These are phyloP conservation scores for Andrena bucephala DNA, from an alignment of 2,888 invertebrate genomes.

Conservation along the genomic window DNA sequence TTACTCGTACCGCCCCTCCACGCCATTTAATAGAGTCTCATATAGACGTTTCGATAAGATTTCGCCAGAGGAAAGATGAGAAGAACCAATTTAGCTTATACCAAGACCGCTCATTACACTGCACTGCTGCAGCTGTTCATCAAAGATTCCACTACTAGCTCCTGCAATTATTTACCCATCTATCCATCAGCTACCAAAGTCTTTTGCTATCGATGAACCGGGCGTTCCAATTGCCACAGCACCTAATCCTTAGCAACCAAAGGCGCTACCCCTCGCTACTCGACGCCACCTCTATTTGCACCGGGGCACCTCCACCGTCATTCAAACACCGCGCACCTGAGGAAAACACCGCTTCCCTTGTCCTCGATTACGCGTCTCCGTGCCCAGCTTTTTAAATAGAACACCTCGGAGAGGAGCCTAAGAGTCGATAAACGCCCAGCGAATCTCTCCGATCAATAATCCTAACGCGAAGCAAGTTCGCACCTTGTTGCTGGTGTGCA, in stretches of 20 bases:
- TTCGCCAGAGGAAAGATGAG: neutral
- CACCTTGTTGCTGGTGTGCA: constrained; percentile 76
- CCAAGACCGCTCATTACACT: neutral
- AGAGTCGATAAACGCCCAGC: neutral
- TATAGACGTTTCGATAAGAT: neutral
- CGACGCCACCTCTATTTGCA: constrained; percentile 3
- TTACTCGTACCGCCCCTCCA: neutral
- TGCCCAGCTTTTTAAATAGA: neutral
- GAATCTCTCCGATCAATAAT: constrained; percentile 18
- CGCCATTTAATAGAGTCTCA: neutral
- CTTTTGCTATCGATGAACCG: neutral
- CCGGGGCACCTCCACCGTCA: neutral
- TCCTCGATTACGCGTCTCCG: neutral
- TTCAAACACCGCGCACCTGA: neutral
- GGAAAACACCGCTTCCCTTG: neutral
- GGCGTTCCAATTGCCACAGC: neutral
- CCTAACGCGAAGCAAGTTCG: neutral
- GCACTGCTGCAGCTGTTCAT: neutral
- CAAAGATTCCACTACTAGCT: too few relatives aligned
- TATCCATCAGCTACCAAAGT: too few relatives aligned
- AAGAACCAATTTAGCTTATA: neutral
- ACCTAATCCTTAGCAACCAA: neutral
- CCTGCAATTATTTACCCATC: neutral
- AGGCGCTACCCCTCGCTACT: neutral
- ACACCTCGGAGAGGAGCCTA: too few relatives aligned